phyloP scores from a whole-genome alignment of 92 coral and sea anemone species.

The Siderastrea radians region DNA sequence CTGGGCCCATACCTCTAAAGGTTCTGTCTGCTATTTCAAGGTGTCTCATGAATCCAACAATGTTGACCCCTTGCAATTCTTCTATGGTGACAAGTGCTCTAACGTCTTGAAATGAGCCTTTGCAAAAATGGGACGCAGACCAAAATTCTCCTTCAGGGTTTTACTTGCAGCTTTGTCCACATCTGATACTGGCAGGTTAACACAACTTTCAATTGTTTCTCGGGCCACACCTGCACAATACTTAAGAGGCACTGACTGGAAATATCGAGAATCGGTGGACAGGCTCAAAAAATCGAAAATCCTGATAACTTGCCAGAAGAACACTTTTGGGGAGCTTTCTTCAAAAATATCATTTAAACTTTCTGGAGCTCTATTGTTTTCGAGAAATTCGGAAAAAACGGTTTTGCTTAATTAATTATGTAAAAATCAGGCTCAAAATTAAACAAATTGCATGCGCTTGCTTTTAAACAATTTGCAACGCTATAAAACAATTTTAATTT shows the following conservation, averaged over 20 bases:
- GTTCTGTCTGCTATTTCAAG: slow-evolving; percentile 68
- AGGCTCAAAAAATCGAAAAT: no score
- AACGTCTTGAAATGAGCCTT: slow-evolving; percentile 72
- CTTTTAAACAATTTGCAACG: no score
- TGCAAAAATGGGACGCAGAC: slow-evolving; percentile 72
- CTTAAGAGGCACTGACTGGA: slow-evolving; percentile 50
- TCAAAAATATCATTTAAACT: no score
- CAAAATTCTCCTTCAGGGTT: slow-evolving; percentile 69
- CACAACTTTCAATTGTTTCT: slow-evolving; percentile 80
- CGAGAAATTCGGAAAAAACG: no score
- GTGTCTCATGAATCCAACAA: slow-evolving; percentile 41
- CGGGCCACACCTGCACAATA: slow-evolving; percentile 78
- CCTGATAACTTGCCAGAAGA: no score
- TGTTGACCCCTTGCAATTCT: slow-evolving; percentile 46
- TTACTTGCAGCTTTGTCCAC: slow-evolving; percentile 55
- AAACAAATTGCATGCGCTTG: no score
- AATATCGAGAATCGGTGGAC: no score
- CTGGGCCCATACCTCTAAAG: slow-evolving; percentile 71
- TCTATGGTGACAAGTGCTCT: slow-evolving; percentile 45
- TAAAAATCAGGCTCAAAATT: no score
- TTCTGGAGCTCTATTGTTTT: no score
- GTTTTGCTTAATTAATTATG: no score
- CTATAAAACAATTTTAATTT: no score
- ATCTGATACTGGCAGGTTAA: slow-evolving; percentile 67
- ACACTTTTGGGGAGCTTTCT: no score